phyloP scores from a whole-genome alignment of 1,140 invertebrate species.

The Aphaenogaster rudis region DNA sequence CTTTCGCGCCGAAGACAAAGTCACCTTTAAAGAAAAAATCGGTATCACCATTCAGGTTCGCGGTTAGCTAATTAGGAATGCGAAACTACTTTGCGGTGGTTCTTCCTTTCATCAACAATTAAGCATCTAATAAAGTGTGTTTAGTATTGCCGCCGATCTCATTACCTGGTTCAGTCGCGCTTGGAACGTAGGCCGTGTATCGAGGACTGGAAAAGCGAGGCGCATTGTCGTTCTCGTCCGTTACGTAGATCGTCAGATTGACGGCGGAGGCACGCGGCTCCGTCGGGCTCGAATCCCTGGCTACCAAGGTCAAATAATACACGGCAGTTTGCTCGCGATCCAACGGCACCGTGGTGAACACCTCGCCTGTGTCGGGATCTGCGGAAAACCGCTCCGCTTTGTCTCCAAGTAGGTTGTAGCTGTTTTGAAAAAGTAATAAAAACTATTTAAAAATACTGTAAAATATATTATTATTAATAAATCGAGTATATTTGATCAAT shows the following conservation, averaged over 20 bases:
- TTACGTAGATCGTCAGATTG: slow-evolving; percentile 93
- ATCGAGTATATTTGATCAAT: background rate
- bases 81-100: background rate
- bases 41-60: slow-evolving; percentile 20
- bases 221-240: slow-evolving; percentile 95
- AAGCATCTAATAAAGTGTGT: slow-evolving; percentile 36
- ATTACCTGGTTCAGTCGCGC: slow-evolving; percentile 90
- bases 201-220: slow-evolving; percentile 91
- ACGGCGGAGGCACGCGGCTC: slow-evolving; percentile 92
- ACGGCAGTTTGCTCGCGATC: slow-evolving; percentile 93
- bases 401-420: slow-evolving; percentile 93
- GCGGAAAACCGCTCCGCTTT: slow-evolving; percentile 92
- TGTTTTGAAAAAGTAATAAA: slow-evolving; percentile 70
- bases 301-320: slow-evolving; percentile 94
- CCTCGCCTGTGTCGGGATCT: slow-evolving; percentile 91
- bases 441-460: background rate
- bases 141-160: background rate
- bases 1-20: slow-evolving; percentile 96
- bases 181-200: slow-evolving; percentile 93
- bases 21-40: slow-evolving; percentile 84
- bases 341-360: slow-evolving; percentile 90
- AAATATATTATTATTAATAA: background rate
- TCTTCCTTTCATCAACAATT: slow-evolving; percentile 6
- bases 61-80: background rate
- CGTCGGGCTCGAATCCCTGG: slow-evolving; percentile 94